Evolutionary conservation across 1,140 invertebrate species (phyloP).

Genomic region (Drosophila nigromelanica): DNA sequence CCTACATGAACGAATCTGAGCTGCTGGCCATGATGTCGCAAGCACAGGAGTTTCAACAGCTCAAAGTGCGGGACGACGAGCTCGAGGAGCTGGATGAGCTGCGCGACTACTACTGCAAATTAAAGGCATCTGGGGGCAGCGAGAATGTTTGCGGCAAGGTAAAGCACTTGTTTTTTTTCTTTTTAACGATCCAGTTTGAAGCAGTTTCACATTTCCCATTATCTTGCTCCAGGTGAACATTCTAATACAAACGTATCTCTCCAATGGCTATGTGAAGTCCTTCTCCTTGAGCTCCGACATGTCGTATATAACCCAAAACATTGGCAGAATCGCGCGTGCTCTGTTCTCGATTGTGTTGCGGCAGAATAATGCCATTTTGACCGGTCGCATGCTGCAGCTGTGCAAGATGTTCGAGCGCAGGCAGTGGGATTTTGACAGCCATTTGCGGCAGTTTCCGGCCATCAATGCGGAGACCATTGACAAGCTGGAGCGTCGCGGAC

Average conservation of each 20-base stretch:
- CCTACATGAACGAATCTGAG: slow-evolving; percentile 93
- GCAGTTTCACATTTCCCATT: not conserved
- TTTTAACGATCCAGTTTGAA: not conserved
- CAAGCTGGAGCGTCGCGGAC: slow-evolving; percentile 91
- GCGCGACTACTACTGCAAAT: slow-evolving; percentile 88
- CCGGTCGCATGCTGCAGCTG: slow-evolving; percentile 91
- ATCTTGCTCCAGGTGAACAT: slow-evolving; percentile 88
- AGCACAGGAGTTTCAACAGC: slow-evolving; percentile 97
- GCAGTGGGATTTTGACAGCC: slow-evolving; percentile 94
- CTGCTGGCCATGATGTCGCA: slow-evolving; percentile 95
- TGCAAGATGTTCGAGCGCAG: slow-evolving; percentile 96
- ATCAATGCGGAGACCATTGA: slow-evolving; percentile 91
- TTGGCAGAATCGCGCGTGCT: slow-evolving; percentile 94
- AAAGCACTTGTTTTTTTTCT: not conserved
- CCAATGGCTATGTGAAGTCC: slow-evolving; percentile 90
- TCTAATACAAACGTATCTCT: slow-evolving; percentile 96
- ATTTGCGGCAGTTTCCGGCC: slow-evolving; percentile 93
- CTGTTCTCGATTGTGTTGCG: slow-evolving; percentile 97
- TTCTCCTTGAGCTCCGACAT: slow-evolving; percentile 97
- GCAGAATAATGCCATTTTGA: slow-evolving; percentile 95
- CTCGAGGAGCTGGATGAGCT: slow-evolving; percentile 94
- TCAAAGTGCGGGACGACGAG: slow-evolving; percentile 98
- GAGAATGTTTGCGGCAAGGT: slow-evolving; percentile 98
- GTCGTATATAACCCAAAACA: slow-evolving; percentile 97
- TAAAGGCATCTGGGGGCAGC: slow-evolving; percentile 90